These are phyloP conservation scores for Agelaius tricolor DNA, from an alignment of 2,113 vertebrate species.

Conservation along the genomic window DNA sequence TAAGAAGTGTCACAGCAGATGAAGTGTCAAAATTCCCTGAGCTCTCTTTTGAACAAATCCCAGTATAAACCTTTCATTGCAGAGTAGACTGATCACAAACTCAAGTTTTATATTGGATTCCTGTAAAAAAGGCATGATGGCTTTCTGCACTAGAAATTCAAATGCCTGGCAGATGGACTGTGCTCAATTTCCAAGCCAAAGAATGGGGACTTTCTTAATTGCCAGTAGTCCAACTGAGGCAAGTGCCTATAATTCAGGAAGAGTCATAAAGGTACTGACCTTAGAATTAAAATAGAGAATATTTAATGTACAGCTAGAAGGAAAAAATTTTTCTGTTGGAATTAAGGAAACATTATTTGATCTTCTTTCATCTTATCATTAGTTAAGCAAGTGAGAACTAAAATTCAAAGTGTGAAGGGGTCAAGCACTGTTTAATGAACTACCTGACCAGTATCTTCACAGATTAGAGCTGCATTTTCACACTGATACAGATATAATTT, in stretches of 20 bases:
- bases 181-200: neutral
- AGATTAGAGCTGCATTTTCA: neutral
- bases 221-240: neutral
- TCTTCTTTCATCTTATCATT: neutral
- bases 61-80: neutral
- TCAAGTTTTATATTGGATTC: neutral
- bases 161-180: neutral
- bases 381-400: neutral
- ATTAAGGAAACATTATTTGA: neutral
- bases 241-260: neutral
- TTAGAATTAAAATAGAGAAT: neutral
- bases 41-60: neutral
- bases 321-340: neutral
- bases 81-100: neutral
- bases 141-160: neutral
- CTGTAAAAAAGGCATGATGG: neutral
- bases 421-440: neutral
- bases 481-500: neutral
- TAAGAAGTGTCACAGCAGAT: neutral
- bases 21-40: neutral
- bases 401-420: neutral
- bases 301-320: neutral
- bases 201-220: neutral
- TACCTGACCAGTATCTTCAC: neutral
- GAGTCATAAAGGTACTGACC: neutral